Conservation (phyloP, 2,888 invertebrate species). For the Antitype chi region DNA sequence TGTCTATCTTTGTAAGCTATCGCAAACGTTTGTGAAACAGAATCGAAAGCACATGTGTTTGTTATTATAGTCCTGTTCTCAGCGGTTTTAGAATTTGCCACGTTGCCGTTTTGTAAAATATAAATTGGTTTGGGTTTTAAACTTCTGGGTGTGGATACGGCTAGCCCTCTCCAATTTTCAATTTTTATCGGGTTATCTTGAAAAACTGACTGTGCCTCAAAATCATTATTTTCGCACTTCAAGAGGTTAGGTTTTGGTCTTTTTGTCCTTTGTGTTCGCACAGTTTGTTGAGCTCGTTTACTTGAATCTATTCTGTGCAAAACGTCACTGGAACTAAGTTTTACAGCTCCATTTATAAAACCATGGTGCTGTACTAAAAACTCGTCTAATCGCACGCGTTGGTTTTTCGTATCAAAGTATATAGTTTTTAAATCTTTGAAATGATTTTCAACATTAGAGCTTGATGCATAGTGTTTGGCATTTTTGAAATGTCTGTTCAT, state of each 20-base stretch:
- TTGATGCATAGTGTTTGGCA: conserved; percentile 33
- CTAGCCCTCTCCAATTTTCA: conserved; percentile 43
- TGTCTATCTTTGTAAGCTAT: conserved; percentile 38
- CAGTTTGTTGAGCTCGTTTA: conserved; percentile 19
- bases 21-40: conserved; percentile 36
- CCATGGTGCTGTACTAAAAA: conserved; percentile 47
- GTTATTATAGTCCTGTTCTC: conserved; percentile 24
- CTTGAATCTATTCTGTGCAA: conserved; percentile 26
- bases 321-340: conserved; percentile 38
- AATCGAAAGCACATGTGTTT: conserved; percentile 40
- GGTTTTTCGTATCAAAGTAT: conserved; percentile 41
- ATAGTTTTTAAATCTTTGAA: conserved; percentile 54
- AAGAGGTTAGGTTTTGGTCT: no score
- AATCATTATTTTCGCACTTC: conserved; percentile 4
- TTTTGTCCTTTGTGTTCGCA: no score
- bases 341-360: conserved; percentile 43
- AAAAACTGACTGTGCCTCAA: conserved; percentile 33
- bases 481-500: conserved; percentile 43
- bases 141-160: conserved; percentile 33
- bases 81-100: conserved; percentile 32
- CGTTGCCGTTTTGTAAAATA: conserved; percentile 45
- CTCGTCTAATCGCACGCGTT: conserved; percentile 48
- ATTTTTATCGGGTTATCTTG: conserved; percentile 33
- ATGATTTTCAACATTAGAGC: conserved; percentile 55
- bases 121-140: conserved; percentile 34